Evolutionary conservation across 2,113 vertebrate species (phyloP), one percentile per base, ranked within the genome.

Genomic region (Cephalopterus ornatus): DNA sequence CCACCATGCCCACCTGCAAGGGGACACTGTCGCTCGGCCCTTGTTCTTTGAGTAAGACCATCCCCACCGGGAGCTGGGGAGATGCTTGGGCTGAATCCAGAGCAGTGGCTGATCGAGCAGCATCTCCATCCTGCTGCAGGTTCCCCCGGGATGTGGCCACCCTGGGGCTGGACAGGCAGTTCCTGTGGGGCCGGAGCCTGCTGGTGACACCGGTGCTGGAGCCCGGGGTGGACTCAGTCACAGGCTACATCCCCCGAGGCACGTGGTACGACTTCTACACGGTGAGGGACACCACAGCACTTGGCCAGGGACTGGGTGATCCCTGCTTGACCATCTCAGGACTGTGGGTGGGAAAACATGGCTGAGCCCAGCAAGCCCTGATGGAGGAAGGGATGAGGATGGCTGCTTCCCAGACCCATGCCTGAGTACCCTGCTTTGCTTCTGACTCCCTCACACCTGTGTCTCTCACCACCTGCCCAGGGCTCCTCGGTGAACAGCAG

Each of bases 181-280:
- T 99, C 89, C 97, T 99, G 26, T 99, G 98, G 99, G 99, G 99
- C 66, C 94, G 59, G 93, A 98, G 98, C 96, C 97, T 99, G 82
- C 81, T 99, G 94, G 98, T 99, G 74, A 99, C 98, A 0, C 99
- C 99, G 0, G 99, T 99, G 33, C 87, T 99, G 93, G 98, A 99
- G 27, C 97, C 98, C 0, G 98, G 97, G 12, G 98, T 96, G 10
- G 94, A 98, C 61, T 97, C 94, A 0, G 98, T 99, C 76, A 88
- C 37, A 0, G 99, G 98, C 63, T 99, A 99, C 5, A 80, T 99
- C 73, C 99, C 99, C 9, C 94, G 77, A 62, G 99, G 98, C 11
- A 86, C 96, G 89, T 99, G 99, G 99, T 99, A 98, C 0, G 98
- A 99, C 95, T 98, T 98, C 83, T 98, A 98, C 95, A 99, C 97